A percentile compares a stretch with the other conserved stretches of the same genome.
phyloP scores from a whole-genome alignment of 2,113 vertebrate genomes.

The Pterocles orientalis region DNA sequence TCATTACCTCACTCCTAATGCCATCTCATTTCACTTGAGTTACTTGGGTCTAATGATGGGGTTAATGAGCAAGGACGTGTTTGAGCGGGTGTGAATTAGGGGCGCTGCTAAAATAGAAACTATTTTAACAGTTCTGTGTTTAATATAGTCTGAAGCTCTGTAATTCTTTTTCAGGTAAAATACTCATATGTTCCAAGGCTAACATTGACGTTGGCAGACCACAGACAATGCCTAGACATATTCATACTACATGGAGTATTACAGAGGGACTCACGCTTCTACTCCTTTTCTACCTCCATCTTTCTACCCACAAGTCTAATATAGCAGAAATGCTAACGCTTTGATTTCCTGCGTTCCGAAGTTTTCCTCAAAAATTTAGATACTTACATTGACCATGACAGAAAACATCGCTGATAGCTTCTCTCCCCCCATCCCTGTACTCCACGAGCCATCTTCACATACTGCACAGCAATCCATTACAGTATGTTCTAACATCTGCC shows the following conservation, averaged over 20 bases:
- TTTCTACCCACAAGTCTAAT: not conserved
- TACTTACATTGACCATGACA: constrained; percentile 1
- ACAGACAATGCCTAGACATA: not conserved
- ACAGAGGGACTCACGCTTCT: not conserved
- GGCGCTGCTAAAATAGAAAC: constrained; percentile 30
- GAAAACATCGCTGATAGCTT: constrained; percentile 23
- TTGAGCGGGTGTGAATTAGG: constrained; percentile 47
- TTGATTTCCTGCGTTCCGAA: constrained; percentile 10
- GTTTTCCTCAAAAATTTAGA: constrained; percentile 22
- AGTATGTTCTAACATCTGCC: constrained; percentile 97
- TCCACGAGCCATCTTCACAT: constrained; percentile 73
- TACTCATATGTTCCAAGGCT: not conserved
- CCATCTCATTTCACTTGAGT: constrained; percentile 42
- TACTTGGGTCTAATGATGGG: constrained; percentile 2
- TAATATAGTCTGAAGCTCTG: constrained; percentile 28
- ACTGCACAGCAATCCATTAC: constrained; percentile 80
- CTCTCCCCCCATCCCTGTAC: constrained; percentile 43
- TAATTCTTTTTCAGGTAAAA: constrained; percentile 46
- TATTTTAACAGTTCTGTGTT: constrained; percentile 40
- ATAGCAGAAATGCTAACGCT: not conserved
- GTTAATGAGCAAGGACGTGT: constrained; percentile 23
- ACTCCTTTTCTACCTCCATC: not conserved
- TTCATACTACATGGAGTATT: not conserved
- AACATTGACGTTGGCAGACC: constrained; percentile 19
- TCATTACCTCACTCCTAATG: constrained; percentile 41